These are phyloP conservation scores for Hippocampus zosterae DNA, from an alignment of 2,113 vertebrate species.

Conservation along the genomic window DNA sequence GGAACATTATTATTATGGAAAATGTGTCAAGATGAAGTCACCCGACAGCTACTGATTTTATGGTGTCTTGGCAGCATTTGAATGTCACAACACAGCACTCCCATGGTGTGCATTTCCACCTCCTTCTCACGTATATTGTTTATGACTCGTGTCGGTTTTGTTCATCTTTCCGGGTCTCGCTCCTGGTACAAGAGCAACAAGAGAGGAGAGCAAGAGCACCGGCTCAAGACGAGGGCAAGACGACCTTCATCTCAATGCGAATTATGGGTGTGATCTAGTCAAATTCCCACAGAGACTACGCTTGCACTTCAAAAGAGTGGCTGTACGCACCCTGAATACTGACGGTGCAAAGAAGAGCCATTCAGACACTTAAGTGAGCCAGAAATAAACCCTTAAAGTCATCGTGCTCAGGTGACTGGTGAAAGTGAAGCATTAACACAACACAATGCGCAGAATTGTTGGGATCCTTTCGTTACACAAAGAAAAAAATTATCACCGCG, in stretches of 20 bases:
- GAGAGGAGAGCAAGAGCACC: conserved; percentile 10
- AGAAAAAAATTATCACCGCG: too few species aligned
- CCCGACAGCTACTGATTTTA: conserved; percentile 9
- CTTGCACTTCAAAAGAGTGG: conserved; percentile 67
- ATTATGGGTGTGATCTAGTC: conserved; percentile 60
- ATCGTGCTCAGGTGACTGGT: conserved; percentile 26
- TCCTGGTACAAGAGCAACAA: neutral
- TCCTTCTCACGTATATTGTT: conserved; percentile 3
- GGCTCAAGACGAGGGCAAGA: conserved; percentile 43
- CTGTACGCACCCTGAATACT: conserved; percentile 58
- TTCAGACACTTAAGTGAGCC: conserved; percentile 42
- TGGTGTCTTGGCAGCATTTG: conserved; percentile 14
- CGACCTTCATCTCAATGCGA: conserved; percentile 56
- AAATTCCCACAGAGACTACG: conserved; percentile 58
- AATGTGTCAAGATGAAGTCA: conserved; percentile 21
- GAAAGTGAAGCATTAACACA: conserved; percentile 7
- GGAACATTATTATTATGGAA: conserved; percentile 29
- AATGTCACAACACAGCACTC: conserved; percentile 11
- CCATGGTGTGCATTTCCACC: neutral
- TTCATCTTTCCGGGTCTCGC: conserved; percentile 1
- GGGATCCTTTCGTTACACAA: too few species aligned
- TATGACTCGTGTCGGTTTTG: neutral
- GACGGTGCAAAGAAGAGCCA: conserved; percentile 39
- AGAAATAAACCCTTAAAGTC: conserved; percentile 42
- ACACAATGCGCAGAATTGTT: too few species aligned